These are phyloP conservation scores for Palythoa heliodiscus DNA, from an alignment of 92 coral and sea anemone genomes.

Conservation along the genomic window DNA sequence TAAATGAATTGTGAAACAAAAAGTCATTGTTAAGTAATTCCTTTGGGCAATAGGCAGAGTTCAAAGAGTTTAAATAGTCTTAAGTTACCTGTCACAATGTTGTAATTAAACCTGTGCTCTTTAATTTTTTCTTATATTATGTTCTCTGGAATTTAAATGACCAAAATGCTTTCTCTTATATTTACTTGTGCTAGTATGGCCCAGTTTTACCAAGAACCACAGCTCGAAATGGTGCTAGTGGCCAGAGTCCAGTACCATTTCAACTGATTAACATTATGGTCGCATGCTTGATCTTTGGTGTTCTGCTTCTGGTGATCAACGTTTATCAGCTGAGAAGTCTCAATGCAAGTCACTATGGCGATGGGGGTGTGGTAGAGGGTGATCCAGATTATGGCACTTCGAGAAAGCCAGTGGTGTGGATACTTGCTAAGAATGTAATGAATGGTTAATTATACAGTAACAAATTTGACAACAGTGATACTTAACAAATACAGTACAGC, in stretches of 20 bases:
- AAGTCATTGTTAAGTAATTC: no score
- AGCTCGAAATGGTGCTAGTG: background rate
- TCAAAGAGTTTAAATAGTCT: no score
- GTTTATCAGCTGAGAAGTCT: conserved; percentile 80
- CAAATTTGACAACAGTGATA: no score
- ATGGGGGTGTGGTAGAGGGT: conserved; percentile 40
- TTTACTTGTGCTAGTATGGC: conserved; percentile 6
- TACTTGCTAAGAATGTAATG: conserved; percentile 83
- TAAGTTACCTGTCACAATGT: no score
- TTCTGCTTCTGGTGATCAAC: conserved; percentile 77
- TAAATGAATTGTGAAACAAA: no score
- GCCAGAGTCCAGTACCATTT: conserved; percentile 1
- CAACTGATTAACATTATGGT: conserved; percentile 67
- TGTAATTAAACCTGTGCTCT: no score
- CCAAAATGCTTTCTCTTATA: no score
- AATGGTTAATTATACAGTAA: background rate
- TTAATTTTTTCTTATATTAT: no score
- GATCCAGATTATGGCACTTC: conserved; percentile 57
- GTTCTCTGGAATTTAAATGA: no score
- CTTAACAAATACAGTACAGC: no score
- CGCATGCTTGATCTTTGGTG: conserved; percentile 83
- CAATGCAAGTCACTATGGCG: conserved; percentile 43
- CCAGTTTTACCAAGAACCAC: conserved; percentile 21
- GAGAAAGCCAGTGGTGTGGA: conserved; percentile 76
- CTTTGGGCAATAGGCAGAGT: no score